These are phyloP conservation scores for Caranx ignobilis DNA, from an alignment of 2,113 vertebrate genomes.

Conservation along the genomic window DNA sequence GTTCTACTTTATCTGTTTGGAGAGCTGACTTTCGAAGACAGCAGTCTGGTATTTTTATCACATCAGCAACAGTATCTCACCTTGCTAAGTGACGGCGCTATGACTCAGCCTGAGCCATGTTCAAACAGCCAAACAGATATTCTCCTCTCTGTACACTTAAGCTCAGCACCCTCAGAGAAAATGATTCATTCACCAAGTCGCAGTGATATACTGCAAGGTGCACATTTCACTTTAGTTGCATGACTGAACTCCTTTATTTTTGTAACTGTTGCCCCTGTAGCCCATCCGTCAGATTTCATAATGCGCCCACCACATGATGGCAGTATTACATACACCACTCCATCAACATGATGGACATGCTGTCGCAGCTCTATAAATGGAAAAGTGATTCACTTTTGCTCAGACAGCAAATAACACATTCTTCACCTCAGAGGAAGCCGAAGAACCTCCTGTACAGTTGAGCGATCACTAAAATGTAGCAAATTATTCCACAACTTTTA, in stretches of 20 bases:
- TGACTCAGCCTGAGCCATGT: conserved; percentile 59
- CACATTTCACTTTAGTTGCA: conserved; percentile 32
- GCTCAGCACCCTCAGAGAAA: conserved; percentile 37
- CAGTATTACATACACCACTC: background rate
- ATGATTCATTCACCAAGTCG: conserved; percentile 48
- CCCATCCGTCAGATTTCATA: background rate
- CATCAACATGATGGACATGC: background rate
- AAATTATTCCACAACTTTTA: background rate
- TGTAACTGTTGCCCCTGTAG: conserved; percentile 1
- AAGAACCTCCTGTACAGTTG: background rate
- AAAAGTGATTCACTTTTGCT: background rate
- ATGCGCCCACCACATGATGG: conserved; percentile 1
- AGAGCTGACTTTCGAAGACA: conserved; percentile 36
- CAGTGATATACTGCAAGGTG: conserved; percentile 12
- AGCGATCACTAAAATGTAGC: background rate
- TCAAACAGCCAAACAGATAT: conserved; percentile 22
- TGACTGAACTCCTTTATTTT: conserved; percentile 30
- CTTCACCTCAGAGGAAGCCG: background rate
- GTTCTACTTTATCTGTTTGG: conserved; percentile 44
- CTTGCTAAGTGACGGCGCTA: conserved; percentile 31
- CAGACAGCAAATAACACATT: background rate
- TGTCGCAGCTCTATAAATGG: background rate
- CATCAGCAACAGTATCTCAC: conserved; percentile 61
- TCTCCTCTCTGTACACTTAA: conserved; percentile 27
- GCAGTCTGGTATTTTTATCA: conserved; percentile 58